Conservation (phyloP, 1,140 invertebrate species). For the Apis mellifera region DNA sequence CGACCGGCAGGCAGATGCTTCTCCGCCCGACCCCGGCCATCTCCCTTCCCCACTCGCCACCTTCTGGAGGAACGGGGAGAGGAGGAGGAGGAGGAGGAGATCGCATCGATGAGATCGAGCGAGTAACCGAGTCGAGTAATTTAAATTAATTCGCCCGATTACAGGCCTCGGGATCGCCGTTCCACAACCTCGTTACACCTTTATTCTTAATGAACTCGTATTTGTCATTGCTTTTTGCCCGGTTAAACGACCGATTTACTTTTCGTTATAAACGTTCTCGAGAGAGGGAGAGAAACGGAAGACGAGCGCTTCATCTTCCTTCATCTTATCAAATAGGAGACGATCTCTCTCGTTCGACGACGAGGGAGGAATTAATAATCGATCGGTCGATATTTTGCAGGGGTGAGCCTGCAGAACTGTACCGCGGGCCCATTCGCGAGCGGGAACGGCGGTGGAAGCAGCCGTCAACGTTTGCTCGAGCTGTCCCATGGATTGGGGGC, state of each 20-base stretch:
- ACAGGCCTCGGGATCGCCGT: conserved; percentile 25
- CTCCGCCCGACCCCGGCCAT: background rate
- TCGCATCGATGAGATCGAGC: conserved; percentile 34
- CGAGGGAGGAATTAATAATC: background rate
- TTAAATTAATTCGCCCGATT: conserved; percentile 57
- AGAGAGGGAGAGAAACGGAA: too few species aligned
- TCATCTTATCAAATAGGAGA: too few species aligned
- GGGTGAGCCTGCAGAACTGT: conserved; percentile 76
- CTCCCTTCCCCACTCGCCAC: background rate
- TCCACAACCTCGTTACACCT: conserved; percentile 33
- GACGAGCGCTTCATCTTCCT: too few species aligned
- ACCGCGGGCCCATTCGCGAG: conserved; percentile 73
- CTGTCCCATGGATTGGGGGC: conserved; percentile 84
- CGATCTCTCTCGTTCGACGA: background rate
- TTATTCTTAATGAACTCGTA: conserved; percentile 44
- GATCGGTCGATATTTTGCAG: conserved; percentile 55
- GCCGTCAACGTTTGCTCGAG: conserved; percentile 83
- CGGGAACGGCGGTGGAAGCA: conserved; percentile 71
- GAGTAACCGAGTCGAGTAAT: conserved; percentile 27
- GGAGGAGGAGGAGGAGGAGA: conserved; percentile 3
- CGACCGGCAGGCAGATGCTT: conserved; percentile 30
- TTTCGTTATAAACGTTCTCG: background rate
- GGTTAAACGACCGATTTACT: background rate
- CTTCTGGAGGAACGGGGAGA: too few species aligned
- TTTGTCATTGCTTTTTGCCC: background rate